phyloP scores from a whole-genome alignment of 2,888 invertebrate species.

The Rhingia campestris region DNA sequence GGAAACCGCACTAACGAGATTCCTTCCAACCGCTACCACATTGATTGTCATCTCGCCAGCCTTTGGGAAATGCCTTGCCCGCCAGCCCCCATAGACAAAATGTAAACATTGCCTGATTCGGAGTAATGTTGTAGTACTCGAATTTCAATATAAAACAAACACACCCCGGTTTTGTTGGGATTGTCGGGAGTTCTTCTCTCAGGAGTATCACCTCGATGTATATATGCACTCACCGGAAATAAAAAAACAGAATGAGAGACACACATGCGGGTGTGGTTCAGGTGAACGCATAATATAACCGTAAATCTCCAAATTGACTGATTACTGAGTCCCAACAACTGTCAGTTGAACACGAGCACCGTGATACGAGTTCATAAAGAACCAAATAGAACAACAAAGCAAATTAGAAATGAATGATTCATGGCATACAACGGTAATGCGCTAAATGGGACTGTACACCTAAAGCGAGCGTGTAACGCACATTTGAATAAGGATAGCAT shows the following conservation, averaged over 20 bases:
- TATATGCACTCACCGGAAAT: neutral
- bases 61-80: slow-evolving; percentile 20
- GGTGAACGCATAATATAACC: slow-evolving; percentile 38
- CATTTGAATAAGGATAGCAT: slow-evolving; percentile 69
- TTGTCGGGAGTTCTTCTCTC: slow-evolving; percentile 39
- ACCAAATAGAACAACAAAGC: slow-evolving; percentile 53
- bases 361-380: slow-evolving; percentile 66
- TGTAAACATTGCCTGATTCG: slow-evolving; percentile 45
- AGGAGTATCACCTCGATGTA: slow-evolving; percentile 51
- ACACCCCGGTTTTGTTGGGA: slow-evolving; percentile 42
- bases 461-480: slow-evolving; percentile 42
- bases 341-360: slow-evolving; percentile 52
- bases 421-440: slow-evolving; percentile 61
- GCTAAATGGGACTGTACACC: slow-evolving; percentile 8
- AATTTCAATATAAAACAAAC: slow-evolving; percentile 56
- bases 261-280: slow-evolving; percentile 39
- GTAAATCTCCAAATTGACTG: slow-evolving; percentile 53
- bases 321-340: slow-evolving; percentile 51
- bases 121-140: slow-evolving; percentile 44
- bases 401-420: slow-evolving; percentile 70
- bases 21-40: slow-evolving; percentile 17
- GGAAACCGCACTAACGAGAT: slow-evolving; percentile 53
- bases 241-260: slow-evolving; percentile 6
- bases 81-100: neutral
- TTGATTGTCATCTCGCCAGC: slow-evolving; percentile 1